phyloP scores from a whole-genome alignment of 2,888 invertebrate species.

The Eupithecia subumbrata region DNA sequence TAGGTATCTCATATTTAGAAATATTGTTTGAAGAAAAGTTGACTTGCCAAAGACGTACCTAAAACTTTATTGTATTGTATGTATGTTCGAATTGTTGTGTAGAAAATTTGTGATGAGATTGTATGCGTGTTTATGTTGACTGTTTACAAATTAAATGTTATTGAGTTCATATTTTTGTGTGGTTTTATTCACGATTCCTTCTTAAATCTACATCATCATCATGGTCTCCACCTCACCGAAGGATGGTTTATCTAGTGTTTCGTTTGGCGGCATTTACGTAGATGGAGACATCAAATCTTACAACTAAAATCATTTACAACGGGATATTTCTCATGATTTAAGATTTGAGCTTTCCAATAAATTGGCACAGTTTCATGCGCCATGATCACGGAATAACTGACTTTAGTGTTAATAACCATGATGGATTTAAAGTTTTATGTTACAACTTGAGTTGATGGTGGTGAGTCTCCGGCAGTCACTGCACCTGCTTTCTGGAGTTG shows the following conservation, averaged over 20 bases:
- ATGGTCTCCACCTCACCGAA: neutral
- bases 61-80: constrained; percentile 51
- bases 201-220: neutral
- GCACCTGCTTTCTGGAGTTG: neutral
- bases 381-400: too few species aligned
- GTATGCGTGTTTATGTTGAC: constrained; percentile 70
- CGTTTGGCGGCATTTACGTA: neutral
- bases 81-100: constrained; percentile 61
- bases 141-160: constrained; percentile 76
- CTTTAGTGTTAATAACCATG: too few species aligned
- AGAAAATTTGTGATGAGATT: constrained; percentile 57
- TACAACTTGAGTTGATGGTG: neutral
- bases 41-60: constrained; percentile 72
- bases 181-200: neutral
- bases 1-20: constrained; percentile 32
- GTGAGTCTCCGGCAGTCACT: neutral
- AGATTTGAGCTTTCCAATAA: too few species aligned
- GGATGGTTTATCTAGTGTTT: neutral
- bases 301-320: too few species aligned
- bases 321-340: too few species aligned
- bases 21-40: constrained; percentile 52
- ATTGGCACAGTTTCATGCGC: too few species aligned
- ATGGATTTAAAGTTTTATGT: too few species aligned
- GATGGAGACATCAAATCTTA: too few species aligned
- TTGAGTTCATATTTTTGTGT: constrained; percentile 41